Evolutionary conservation across 2,888 invertebrate species (phyloP).

Genomic region (Blastobasis adustella): DNA sequence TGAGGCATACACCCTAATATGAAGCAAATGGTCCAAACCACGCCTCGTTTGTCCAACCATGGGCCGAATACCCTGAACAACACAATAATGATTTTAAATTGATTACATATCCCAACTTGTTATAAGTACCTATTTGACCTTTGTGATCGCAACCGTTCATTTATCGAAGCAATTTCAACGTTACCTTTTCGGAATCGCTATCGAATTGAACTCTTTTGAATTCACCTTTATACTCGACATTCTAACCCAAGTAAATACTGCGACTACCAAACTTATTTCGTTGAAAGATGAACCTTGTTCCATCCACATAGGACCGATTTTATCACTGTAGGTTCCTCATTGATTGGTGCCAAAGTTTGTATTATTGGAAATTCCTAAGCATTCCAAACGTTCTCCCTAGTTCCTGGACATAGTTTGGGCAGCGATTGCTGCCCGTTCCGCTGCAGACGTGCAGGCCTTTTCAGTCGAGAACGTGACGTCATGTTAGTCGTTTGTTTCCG

Average conservation of each 20-base stretch:
- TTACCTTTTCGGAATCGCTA: slow-evolving; percentile 40
- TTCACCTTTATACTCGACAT: slow-evolving; percentile 49
- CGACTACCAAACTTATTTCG: not conserved
- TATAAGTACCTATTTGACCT: too few relatives aligned
- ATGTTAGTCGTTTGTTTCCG: slow-evolving; percentile 21
- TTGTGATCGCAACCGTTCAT: too few relatives aligned
- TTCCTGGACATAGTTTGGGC: slow-evolving; percentile 48
- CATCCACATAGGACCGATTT: not conserved
- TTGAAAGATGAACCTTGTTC: not conserved
- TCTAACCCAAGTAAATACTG: not conserved
- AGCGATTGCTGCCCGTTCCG: slow-evolving; percentile 53
- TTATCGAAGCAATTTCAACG: slow-evolving; percentile 36
- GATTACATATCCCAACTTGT: too few relatives aligned
- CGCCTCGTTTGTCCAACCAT: too few relatives aligned
- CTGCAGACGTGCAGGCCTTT: slow-evolving; percentile 45
- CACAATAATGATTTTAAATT: too few relatives aligned
- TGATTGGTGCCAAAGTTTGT: slow-evolving; percentile 20
- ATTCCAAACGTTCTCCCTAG: slow-evolving; percentile 50
- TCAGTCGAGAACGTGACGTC: slow-evolving; percentile 29
- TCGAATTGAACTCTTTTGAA: slow-evolving; percentile 56
- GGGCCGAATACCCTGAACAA: too few relatives aligned
- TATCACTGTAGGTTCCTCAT: not conserved
- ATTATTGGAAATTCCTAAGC: slow-evolving; percentile 70
- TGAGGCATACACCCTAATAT: too few relatives aligned
- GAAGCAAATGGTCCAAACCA: too few relatives aligned